These are phyloP conservation scores for Temnothorax rugatulus DNA, from an alignment of 2,888 invertebrate species.

Conservation along the genomic window DNA sequence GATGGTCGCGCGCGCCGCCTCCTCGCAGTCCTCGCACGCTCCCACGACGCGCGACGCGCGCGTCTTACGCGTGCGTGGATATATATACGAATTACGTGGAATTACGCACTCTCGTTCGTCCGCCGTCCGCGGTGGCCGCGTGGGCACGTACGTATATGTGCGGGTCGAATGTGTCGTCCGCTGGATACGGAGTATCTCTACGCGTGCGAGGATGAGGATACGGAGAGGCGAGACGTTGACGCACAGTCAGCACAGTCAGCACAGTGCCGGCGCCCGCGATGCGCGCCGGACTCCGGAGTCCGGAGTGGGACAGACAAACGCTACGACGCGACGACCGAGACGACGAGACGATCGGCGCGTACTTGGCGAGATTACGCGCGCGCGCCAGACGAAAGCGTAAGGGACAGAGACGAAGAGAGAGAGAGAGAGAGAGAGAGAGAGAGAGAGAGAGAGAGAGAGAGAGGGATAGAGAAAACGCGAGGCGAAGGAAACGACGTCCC, in stretches of 20 bases:
- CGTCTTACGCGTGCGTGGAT: constrained; percentile 39
- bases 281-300: constrained; percentile 4
- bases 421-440: constrained; percentile 12
- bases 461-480: not conserved
- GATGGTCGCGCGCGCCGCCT: constrained; percentile 37
- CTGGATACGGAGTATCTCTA: not conserved
- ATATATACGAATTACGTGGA: not conserved
- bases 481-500: constrained; percentile 28
- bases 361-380: constrained; percentile 32
- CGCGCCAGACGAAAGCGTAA: constrained; percentile 30
- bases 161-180: constrained; percentile 5
- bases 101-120: constrained; percentile 14
- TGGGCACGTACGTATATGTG: not conserved
- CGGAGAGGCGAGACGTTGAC: not conserved
- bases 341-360: not conserved
- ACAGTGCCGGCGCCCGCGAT: constrained; percentile 41
- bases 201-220: not conserved
- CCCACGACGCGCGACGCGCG: constrained; percentile 37
- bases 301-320: constrained; percentile 6
- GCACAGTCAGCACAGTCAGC: no score
- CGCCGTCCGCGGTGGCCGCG: not conserved
- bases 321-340: constrained; percentile 6
- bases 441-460: not conserved
- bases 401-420: not conserved
- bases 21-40: constrained; percentile 32